Evolutionary conservation across 2,797 vertebrate species (phyloP).

Genomic region (Silurus aristotelis): DNA sequence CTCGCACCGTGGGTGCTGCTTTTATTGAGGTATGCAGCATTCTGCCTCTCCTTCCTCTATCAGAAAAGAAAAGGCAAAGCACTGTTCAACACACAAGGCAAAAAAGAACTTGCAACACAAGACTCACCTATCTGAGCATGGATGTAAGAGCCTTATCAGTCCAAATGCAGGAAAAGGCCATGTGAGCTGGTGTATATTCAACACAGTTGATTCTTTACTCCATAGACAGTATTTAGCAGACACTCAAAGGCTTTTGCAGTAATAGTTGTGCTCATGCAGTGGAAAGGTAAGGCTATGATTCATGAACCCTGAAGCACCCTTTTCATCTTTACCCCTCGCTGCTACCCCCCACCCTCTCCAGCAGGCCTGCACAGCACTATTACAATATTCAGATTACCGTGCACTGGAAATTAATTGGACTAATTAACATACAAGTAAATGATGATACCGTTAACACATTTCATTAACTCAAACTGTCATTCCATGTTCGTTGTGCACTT

Average conservation of each 20-base stretch:
- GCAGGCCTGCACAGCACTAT: slow-evolving; percentile 79
- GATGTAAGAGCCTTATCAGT: slow-evolving; percentile 46
- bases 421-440: slow-evolving; percentile 89
- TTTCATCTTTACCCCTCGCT: slow-evolving; percentile 64
- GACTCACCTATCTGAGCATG: slow-evolving; percentile 43
- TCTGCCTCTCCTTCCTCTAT: slow-evolving; percentile 46
- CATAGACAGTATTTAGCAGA: slow-evolving; percentile 14
- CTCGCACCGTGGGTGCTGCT: slow-evolving; percentile 46
- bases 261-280: slow-evolving; percentile 49
- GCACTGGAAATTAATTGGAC: slow-evolving; percentile 84
- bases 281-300: slow-evolving; percentile 58
- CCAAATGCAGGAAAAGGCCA: slow-evolving; percentile 39
- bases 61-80: slow-evolving; percentile 40
- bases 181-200: slow-evolving; percentile 16
- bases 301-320: slow-evolving; percentile 58
- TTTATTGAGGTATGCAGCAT: slow-evolving; percentile 48
- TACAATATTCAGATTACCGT: slow-evolving; percentile 85
- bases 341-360: slow-evolving; percentile 64
- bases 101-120: slow-evolving; percentile 45
- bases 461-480: slow-evolving; percentile 88
- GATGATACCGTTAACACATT: slow-evolving; percentile 88
- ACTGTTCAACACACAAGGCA: slow-evolving; percentile 42
- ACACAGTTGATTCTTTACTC: slow-evolving; percentile 13
- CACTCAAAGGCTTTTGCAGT: slow-evolving; percentile 45
- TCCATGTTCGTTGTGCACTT: slow-evolving; percentile 79